Evolutionary conservation across 2,888 invertebrate genomes (phyloP), one percentile per base, ranked within the genome.

Genomic region (Hypolimnas misippus): DNA sequence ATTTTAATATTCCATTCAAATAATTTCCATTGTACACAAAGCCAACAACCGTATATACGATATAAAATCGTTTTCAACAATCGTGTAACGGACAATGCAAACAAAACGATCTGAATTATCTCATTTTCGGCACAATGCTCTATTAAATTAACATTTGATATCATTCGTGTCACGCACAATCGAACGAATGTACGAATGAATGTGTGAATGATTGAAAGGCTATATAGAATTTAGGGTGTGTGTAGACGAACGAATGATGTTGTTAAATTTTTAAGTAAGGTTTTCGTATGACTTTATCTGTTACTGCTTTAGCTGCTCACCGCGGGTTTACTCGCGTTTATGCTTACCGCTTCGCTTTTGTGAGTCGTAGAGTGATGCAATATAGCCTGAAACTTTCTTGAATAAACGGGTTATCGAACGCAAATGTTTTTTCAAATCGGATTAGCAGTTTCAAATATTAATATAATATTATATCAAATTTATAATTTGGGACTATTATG

Each of bases 121-220:
- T 75, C 75, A 77, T 79, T 82, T 77, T 52, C 76, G 51, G 55
- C 55, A 68, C 58, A 80, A 82, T 75, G 69, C 69, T 71, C 75
- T 76, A 76, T 76, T 74, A 73, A 77, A 78, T 80, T 76, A 79
- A 79, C 77, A 74, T 78, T 76, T 73, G 76, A 76, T 74, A 75
- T 65, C 64, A 73, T 63, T 58, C 61, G 66, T 74, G 77, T 76
- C 78, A 77, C 73, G 72, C 73, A 77, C 58, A 69, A 42, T 52
- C 67, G 69, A 69, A 62, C 52, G 44, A 60, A 52, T 60, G 59
- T 38, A 25, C 55, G 57, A 62, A 44, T 57, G 51, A 57, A 55
- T 51, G 55, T 29, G 63, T 44, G 35, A 57, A 56, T 63, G 65
- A 63, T 57, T 63, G 59, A 60, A 57, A 38, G 42, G 35, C 19